Evolutionary conservation across 1,140 invertebrate genomes (phyloP).

Genomic region (Neodiprion virginianus): DNA sequence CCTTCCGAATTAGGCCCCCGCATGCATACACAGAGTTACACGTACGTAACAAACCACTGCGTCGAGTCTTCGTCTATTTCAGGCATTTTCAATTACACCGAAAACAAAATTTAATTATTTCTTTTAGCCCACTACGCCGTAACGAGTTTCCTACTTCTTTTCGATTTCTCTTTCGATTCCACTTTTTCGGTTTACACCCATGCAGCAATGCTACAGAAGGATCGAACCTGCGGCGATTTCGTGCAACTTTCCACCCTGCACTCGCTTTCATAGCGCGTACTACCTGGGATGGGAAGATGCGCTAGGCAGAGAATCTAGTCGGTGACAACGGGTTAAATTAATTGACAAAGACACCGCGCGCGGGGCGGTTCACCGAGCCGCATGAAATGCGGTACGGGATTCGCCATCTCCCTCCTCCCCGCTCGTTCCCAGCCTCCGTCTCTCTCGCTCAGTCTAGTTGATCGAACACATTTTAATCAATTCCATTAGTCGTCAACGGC

Average conservation of each 20-base stretch:
- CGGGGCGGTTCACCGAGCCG: not conserved
- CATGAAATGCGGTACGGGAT: not conserved
- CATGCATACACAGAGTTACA: not conserved
- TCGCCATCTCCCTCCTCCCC: conserved; percentile 25
- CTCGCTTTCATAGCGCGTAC: no score
- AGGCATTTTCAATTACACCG: conserved; percentile 4
- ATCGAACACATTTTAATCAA: conserved; percentile 64
- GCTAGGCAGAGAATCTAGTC: not conserved
- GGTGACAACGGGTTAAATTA: conserved; percentile 56
- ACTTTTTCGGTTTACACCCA: no score
- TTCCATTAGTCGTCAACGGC: conserved; percentile 48
- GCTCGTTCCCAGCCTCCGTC: conserved; percentile 29
- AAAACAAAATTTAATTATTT: not conserved
- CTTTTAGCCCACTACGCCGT: not conserved
- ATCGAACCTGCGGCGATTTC: no score
- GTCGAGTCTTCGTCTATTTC: not conserved
- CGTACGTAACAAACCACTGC: not conserved
- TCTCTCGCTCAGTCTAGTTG: conserved; percentile 47
- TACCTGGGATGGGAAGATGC: not conserved
- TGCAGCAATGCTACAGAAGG: no score
- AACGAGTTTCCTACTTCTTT: no score
- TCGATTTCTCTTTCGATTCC: no score
- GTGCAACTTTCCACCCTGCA: no score
- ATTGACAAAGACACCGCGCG: conserved; percentile 55
- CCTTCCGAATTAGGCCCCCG: not conserved